Percentiles rank a stretch among this genome's conserved stretches.
Evolutionary conservation across 1,140 invertebrate species (phyloP).

Genomic region (Homalodisca vitripennis): DNA sequence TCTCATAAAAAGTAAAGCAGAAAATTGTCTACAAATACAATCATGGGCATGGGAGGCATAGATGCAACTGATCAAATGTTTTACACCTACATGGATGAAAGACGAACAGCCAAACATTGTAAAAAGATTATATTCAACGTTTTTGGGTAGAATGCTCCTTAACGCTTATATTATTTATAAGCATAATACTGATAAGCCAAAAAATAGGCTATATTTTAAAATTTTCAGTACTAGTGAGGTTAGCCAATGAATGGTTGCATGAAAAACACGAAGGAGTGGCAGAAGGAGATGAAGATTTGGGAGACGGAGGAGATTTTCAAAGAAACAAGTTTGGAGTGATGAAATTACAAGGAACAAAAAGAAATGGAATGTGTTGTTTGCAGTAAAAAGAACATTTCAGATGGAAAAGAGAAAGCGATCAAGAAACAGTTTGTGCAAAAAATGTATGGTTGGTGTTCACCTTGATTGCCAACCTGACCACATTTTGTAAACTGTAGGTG

Average conservation of each 20-base stretch:
- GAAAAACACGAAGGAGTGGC: not conserved
- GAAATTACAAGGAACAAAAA: not conserved
- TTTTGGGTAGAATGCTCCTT: too few species aligned
- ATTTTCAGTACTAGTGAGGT: not conserved
- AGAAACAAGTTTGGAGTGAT: not conserved
- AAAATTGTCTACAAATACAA: slow-evolving; percentile 13
- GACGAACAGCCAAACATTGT: too few species aligned
- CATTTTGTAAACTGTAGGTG: not conserved
- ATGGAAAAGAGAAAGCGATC: slow-evolving; percentile 12
- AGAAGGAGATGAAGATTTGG: too few species aligned
- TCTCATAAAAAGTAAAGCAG: not conserved
- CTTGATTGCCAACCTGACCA: not conserved
- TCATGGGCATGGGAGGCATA: not conserved
- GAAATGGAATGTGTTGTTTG: slow-evolving; percentile 16
- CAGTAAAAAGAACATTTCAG: slow-evolving; percentile 8
- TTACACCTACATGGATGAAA: not conserved
- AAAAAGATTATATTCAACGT: too few species aligned
- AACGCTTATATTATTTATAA: slow-evolving; percentile 5
- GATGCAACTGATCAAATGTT: not conserved
- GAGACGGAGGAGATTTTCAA: not conserved
- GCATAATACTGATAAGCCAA: slow-evolving; percentile 1
- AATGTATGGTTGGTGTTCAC: slow-evolving; percentile 7
- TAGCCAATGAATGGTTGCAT: slow-evolving; percentile 8
- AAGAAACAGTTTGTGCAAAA: slow-evolving; percentile 7
- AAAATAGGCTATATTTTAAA: not conserved